Evolutionary conservation across 2,888 invertebrate species (phyloP).

Genomic region (Andricus curvator): DNA sequence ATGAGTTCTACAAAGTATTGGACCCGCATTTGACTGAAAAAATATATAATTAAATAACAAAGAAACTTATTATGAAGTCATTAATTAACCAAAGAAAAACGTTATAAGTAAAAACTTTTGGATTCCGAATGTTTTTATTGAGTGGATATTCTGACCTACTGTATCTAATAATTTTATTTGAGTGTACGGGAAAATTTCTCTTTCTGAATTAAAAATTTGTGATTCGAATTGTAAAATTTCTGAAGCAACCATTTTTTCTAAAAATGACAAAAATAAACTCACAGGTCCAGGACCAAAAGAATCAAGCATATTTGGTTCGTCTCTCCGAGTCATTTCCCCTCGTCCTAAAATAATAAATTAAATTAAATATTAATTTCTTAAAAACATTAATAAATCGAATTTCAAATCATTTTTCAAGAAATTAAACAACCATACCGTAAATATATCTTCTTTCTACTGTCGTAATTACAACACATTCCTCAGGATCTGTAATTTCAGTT

Average conservation of each 20-base stretch:
- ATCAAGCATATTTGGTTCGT: neutral
- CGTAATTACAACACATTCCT: neutral
- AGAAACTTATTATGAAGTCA: neutral
- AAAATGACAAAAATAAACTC: neutral
- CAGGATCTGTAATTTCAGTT: neutral
- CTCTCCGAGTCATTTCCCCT: neutral
- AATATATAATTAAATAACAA: neutral
- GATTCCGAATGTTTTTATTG: no score
- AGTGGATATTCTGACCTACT: no score
- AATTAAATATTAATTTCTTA: neutral
- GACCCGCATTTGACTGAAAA: neutral
- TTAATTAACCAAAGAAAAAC: neutral
- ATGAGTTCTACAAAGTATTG: neutral
- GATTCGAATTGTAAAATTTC: neutral
- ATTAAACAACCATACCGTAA: neutral
- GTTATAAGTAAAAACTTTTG: no score
- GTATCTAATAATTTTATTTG: no score
- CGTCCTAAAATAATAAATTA: neutral
- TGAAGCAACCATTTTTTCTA: neutral
- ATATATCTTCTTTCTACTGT: constrained; percentile 14
- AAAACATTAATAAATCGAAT: neutral
- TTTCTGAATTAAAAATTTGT: no score
- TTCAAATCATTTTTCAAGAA: neutral
- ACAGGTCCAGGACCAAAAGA: neutral
- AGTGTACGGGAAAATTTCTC: no score